Evolutionary conservation across 2,113 vertebrate genomes (phyloP).

Genomic region (Platichthys flesus): DNA sequence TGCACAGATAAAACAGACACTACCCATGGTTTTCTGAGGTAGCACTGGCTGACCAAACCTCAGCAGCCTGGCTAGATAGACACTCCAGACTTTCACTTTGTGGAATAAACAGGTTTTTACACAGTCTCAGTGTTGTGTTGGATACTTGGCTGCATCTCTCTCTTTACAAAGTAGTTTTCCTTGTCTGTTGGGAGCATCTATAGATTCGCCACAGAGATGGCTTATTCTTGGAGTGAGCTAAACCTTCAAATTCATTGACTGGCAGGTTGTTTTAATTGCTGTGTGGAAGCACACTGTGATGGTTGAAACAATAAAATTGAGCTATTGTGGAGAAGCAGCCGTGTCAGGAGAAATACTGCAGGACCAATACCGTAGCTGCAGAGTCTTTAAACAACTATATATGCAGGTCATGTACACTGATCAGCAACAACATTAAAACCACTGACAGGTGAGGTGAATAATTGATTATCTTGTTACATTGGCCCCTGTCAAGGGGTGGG

Average conservation of each 20-base stretch:
- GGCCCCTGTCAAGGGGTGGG: not conserved
- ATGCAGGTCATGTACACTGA: not conserved
- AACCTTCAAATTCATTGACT: slow-evolving; percentile 39
- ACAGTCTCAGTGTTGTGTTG: slow-evolving; percentile 1
- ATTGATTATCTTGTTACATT: slow-evolving; percentile 9
- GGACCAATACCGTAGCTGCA: not conserved
- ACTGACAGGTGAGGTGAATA: slow-evolving; percentile 7
- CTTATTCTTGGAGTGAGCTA: slow-evolving; percentile 36
- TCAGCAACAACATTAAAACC: not conserved
- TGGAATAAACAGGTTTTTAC: too few relatives aligned
- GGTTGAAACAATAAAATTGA: slow-evolving; percentile 33
- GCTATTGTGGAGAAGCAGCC: slow-evolving; percentile 9
- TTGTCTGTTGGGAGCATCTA: slow-evolving; percentile 32
- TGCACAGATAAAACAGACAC: not conserved
- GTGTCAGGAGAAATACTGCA: slow-evolving; percentile 19
- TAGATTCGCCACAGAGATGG: slow-evolving; percentile 61
- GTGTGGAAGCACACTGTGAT: slow-evolving; percentile 19
- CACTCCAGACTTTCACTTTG: not conserved
- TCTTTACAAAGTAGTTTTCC: slow-evolving; percentile 3
- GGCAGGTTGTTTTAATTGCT: slow-evolving; percentile 48
- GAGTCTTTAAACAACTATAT: not conserved
- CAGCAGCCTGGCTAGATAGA: too few relatives aligned
- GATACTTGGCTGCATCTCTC: slow-evolving; percentile 1
- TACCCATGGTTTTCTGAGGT: not conserved
- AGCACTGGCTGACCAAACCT: too few relatives aligned